These are phyloP conservation scores for Florisuga fusca DNA, from an alignment of 2,797 vertebrate species.

Conservation along the genomic window DNA sequence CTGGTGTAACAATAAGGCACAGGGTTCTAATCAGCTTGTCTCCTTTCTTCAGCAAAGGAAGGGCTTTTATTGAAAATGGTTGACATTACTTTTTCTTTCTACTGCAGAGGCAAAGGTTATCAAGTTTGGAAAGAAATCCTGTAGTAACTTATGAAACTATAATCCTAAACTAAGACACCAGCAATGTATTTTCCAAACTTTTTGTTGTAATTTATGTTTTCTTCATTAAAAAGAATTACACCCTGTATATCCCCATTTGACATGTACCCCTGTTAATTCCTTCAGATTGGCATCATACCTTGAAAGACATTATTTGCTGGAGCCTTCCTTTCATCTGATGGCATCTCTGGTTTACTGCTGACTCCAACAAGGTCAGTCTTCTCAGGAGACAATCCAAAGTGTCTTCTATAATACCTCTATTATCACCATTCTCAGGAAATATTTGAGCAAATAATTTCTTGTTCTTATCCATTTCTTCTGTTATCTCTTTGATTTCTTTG, in stretches of 20 bases:
- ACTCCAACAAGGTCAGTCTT: slow-evolving; percentile 88
- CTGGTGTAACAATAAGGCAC: not conserved
- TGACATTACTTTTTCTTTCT: not conserved
- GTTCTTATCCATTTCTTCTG: slow-evolving; percentile 89
- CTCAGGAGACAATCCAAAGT: slow-evolving; percentile 88
- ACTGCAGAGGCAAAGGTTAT: not conserved
- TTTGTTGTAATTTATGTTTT: not conserved
- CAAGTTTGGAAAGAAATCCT: not conserved
- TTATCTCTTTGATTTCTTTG: slow-evolving; percentile 91
- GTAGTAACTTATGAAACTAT: not conserved
- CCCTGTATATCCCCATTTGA: not conserved
- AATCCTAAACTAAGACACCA: not conserved
- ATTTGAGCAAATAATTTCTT: slow-evolving; percentile 85
- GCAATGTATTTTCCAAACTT: not conserved
- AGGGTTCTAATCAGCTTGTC: not conserved
- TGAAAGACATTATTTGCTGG: slow-evolving; percentile 88
- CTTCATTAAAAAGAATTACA: not conserved
- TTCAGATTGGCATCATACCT: slow-evolving; percentile 78
- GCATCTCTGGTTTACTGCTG: slow-evolving; percentile 87
- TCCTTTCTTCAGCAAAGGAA: not conserved
- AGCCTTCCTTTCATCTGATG: slow-evolving; percentile 88
- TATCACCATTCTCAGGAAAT: slow-evolving; percentile 83
- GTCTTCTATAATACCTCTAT: slow-evolving; percentile 87
- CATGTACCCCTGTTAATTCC: not conserved
- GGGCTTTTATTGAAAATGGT: not conserved